Evolutionary conservation across 2,888 invertebrate species (phyloP).

Genomic region (Mechanitis messenoides): DNA sequence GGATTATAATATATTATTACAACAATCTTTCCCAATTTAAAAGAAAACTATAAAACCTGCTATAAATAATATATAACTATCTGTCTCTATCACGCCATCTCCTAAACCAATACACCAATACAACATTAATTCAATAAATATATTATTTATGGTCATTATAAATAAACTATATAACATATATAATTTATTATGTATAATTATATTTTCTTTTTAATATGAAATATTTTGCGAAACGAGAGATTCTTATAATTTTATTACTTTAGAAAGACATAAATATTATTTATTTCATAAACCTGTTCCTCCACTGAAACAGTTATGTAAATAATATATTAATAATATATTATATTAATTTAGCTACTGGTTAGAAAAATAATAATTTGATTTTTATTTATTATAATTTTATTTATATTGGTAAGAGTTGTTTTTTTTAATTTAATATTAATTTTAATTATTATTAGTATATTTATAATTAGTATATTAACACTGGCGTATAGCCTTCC

Average conservation of each 20-base stretch:
- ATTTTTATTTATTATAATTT: too few relatives aligned
- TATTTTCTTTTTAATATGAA: constrained; percentile 15
- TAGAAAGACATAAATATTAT: constrained; percentile 9
- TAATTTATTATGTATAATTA: constrained; percentile 21
- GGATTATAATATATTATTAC: too few relatives aligned
- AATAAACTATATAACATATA: constrained; percentile 14
- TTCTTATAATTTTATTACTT: constrained; percentile 6
- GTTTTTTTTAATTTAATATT: too few relatives aligned
- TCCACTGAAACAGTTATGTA: too few relatives aligned
- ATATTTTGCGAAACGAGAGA: constrained; percentile 12
- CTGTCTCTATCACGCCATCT: constrained; percentile 9
- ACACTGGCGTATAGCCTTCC: too few relatives aligned
- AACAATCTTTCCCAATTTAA: too few relatives aligned
- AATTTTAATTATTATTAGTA: too few relatives aligned
- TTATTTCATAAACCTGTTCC: neutral
- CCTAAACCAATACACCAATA: constrained; percentile 19
- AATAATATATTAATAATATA: too few relatives aligned
- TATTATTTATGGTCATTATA: constrained; percentile 11
- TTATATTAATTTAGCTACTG: too few relatives aligned
- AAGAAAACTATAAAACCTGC: constrained; percentile 11
- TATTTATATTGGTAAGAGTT: too few relatives aligned
- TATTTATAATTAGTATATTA: too few relatives aligned
- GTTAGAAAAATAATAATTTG: too few relatives aligned
- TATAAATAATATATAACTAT: constrained; percentile 16
- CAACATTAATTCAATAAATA: constrained; percentile 15